Percentiles rank a stretch among this genome's conserved stretches.
Conservation (phyloP, 1,140 invertebrate species). For the Drosophila virilis region DNA sequence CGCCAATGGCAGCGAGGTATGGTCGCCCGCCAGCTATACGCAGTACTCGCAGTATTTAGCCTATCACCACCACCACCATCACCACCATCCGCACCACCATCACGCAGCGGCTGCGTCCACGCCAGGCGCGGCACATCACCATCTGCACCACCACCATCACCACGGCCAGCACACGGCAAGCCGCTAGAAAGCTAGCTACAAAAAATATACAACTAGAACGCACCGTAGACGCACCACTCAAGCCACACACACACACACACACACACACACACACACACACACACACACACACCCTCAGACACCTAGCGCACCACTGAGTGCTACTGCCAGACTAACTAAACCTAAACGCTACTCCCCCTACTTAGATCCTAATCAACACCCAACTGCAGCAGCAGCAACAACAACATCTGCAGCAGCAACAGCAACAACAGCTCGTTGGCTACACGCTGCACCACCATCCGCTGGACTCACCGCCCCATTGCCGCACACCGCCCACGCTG, state of each 20-base stretch:
- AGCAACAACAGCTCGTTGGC: slow-evolving; percentile 48
- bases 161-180: slow-evolving; percentile 64
- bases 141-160: slow-evolving; percentile 72
- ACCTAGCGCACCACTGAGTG: slow-evolving; percentile 45
- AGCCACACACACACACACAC: slow-evolving; percentile 30
- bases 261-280: slow-evolving; percentile 32
- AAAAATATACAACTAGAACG: slow-evolving; percentile 45
- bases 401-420: slow-evolving; percentile 72
- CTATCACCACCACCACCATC: slow-evolving; percentile 76
- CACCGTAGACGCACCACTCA: slow-evolving; percentile 46
- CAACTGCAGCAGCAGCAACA: slow-evolving; percentile 50
- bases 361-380: slow-evolving; percentile 69
- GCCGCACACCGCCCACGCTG: slow-evolving; percentile 63
- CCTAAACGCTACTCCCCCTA: slow-evolving; percentile 60
- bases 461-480: slow-evolving; percentile 46
- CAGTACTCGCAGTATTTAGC: slow-evolving; percentile 84
- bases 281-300: slow-evolving; percentile 32
- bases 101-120: slow-evolving; percentile 47
- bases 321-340: slow-evolving; percentile 65
- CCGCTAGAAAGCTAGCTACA: slow-evolving; percentile 33
- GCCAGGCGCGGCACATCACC: slow-evolving; percentile 53
- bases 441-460: slow-evolving; percentile 60
- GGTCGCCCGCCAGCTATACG: slow-evolving; percentile 84
- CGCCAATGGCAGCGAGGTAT: slow-evolving; percentile 81
- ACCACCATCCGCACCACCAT: slow-evolving; percentile 65